These are phyloP conservation scores for Barbus barbus DNA, from an alignment of 2,113 vertebrate species.

Conservation along the genomic window DNA sequence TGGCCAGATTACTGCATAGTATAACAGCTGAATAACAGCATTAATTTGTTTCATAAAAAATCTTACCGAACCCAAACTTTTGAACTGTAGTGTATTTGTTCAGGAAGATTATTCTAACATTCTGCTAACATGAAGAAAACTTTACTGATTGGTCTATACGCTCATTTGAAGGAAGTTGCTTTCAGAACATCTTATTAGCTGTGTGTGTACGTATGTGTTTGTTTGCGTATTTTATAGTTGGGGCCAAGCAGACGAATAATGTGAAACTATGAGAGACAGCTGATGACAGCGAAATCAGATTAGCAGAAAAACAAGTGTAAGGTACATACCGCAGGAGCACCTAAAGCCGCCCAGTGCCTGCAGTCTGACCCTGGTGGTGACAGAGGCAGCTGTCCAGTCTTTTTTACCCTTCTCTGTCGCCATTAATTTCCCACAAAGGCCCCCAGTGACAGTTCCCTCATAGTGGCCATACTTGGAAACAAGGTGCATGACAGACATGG, in stretches of 20 bases:
- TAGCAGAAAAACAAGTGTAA: constrained; percentile 72
- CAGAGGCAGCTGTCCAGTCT: constrained; percentile 90
- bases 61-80: no score
- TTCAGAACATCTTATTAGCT: background rate
- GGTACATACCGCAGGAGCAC: constrained; percentile 63
- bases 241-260: background rate
- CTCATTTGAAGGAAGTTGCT: background rate
- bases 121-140: no score
- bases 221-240: background rate
- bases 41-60: background rate
- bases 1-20: no score
- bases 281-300: constrained; percentile 67
- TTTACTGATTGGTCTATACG: no score
- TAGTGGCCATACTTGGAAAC: constrained; percentile 91
- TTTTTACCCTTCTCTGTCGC: constrained; percentile 88
- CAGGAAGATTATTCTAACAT: no score
- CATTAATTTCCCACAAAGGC: constrained; percentile 90
- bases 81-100: no score
- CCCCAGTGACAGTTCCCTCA: constrained; percentile 84
- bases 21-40: background rate
- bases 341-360: constrained; percentile 64
- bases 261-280: constrained; percentile 71
- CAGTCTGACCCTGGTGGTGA: constrained; percentile 75
- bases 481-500: constrained; percentile 76
- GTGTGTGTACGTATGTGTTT: background rate